phyloP scores from a whole-genome alignment of 37 sponge, comb jelly and placozoan species.

The Aplysina aerophoba region DNA sequence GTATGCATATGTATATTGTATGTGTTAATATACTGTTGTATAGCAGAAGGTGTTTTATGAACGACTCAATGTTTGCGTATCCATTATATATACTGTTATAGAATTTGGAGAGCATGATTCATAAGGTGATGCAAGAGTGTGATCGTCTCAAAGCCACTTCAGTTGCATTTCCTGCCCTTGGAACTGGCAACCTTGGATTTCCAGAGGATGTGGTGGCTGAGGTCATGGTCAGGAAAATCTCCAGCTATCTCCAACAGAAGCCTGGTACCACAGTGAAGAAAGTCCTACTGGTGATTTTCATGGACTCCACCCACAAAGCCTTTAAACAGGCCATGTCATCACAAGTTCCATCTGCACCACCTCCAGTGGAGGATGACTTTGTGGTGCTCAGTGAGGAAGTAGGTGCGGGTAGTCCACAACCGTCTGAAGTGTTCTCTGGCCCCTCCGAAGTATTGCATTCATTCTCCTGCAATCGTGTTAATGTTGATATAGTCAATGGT shows the following conservation, averaged over 20 bases:
- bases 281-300: slow-evolving; percentile 12
- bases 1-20: no score
- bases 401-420: no score
- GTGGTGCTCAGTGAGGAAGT: no score
- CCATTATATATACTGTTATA: neutral
- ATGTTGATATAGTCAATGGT: slow-evolving; percentile 15
- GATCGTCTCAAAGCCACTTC: slow-evolving; percentile 17
- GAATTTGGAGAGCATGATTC: neutral
- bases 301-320: neutral
- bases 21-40: no score
- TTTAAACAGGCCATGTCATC: neutral
- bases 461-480: neutral
- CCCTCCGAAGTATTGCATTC: neutral
- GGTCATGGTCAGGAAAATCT: slow-evolving; percentile 4
- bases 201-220: slow-evolving; percentile 11
- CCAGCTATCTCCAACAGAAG: neutral
- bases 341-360: no score
- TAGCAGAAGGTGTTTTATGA: no score
- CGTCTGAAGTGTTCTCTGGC: neutral
- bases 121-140: slow-evolving; percentile 27
- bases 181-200: slow-evolving; percentile 29
- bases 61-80: no score
- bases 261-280: slow-evolving; percentile 9
- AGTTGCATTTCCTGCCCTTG: slow-evolving; percentile 40
- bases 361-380: no score